Evolutionary conservation across 2,888 invertebrate genomes (phyloP), one percentile per base, ranked within the genome.

Genomic region (Phymatocera aterrima): DNA sequence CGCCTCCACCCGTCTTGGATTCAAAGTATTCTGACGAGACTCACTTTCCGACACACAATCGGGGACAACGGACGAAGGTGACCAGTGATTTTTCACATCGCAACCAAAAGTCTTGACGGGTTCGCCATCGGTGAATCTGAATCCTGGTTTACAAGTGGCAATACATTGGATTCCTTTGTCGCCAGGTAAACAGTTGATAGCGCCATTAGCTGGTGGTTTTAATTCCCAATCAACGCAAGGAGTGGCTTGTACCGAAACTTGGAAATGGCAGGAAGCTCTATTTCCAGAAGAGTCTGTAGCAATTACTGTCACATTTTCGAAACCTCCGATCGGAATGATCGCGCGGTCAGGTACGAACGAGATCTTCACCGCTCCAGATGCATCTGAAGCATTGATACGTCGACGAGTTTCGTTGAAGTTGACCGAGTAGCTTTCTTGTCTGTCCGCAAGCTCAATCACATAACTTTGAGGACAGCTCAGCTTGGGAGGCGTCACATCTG

Each of bases 191-290:
- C 98, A 98, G 87, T 97, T 97, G 37, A 98, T 92, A 68, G 95
- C 96, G 64, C 98, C 98, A 89, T 98, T 95, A 0, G 96, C 95
- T 0, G 98, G 98, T 3, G 97, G 94, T 88, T 95, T 95, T 5
- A 99, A 90, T 88, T 98, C 98, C 97, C 98, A 98, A 85, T 97
- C 97, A 0, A 98, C 97, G 86, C 99, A 99, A 15, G 97, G 96
- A 0, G 97, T 97, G 0, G 98, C 97, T 93, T 97, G 97, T 0
- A 98, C 97, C 0, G 97, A 96, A 87, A 95, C 96, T 92, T 98
- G 98, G 94, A 98, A 98, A 88, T 97, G 94, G 88, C 98, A 98
- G 43, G 94, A 94, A 0, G 97, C 98, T 84, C 95, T 94, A 88
- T 98, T 98, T 82, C 97, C 97, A 86, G 94, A 96, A 87, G 95